phyloP scores from a whole-genome alignment of 2,113 vertebrate genomes.

The Oncorhynchus kisutch region DNA sequence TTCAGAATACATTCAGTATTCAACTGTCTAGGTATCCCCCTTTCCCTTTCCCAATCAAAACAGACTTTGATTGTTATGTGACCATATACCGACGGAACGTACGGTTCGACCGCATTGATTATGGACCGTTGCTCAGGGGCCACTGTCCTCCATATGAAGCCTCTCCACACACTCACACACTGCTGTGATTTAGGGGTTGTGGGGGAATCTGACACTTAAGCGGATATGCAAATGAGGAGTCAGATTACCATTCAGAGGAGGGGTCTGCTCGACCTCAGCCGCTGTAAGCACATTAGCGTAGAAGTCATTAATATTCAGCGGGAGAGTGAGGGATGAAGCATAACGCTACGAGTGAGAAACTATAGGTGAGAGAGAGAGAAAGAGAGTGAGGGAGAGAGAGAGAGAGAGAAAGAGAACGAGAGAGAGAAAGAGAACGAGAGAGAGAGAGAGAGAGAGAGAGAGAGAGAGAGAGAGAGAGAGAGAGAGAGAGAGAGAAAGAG shows the following conservation, averaged over 20 bases:
- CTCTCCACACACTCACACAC: background rate
- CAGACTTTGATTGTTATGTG: conserved; percentile 62
- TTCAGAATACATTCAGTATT: too few species aligned
- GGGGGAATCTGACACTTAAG: conserved; percentile 67
- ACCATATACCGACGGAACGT: conserved; percentile 30
- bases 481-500: too few species aligned
- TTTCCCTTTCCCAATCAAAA: too few species aligned
- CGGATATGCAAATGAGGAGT: conserved; percentile 70
- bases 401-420: background rate
- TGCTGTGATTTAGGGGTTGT: conserved; percentile 66
- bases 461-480: too few species aligned
- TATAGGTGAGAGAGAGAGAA: conserved; percentile 19
- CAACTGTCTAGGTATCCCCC: too few species aligned
- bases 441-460: background rate
- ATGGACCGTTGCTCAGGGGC: background rate
- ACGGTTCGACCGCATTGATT: conserved; percentile 53
- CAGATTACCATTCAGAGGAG: conserved; percentile 77
- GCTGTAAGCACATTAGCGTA: conserved; percentile 71
- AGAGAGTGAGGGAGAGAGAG: background rate
- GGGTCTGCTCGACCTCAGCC: conserved; percentile 68
- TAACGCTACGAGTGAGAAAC: conserved; percentile 63
- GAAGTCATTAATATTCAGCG: conserved; percentile 71
- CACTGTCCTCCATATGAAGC: conserved; percentile 24
- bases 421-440: too few species aligned
- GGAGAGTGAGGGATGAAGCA: conserved; percentile 51